Percentiles rank a stretch among this genome's conserved stretches.
phyloP scores from a whole-genome alignment of 1,140 invertebrate species.

The Caenorhabditis tropicalis region DNA sequence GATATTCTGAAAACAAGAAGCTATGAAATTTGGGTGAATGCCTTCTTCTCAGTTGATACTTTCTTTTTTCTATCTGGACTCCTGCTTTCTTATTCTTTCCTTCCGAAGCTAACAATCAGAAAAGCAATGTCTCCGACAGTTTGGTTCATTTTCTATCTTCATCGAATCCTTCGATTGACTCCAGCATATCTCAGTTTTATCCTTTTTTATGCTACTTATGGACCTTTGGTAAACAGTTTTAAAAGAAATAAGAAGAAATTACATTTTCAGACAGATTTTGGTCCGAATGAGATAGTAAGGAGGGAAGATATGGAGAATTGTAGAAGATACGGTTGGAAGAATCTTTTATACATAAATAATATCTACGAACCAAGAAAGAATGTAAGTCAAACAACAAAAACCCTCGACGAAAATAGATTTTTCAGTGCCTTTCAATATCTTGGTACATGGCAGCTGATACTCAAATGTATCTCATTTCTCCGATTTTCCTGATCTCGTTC shows the following conservation, averaged over 20 bases:
- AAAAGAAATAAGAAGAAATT: background rate
- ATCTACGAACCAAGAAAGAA: constrained; percentile 14
- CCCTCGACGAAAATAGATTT: too few species aligned
- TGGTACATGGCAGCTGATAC: constrained; percentile 41
- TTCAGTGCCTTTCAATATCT: background rate
- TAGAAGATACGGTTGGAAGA: constrained; percentile 51
- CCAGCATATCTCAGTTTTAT: background rate
- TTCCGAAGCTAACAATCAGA: background rate
- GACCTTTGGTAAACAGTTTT: background rate
- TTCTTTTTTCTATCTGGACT: constrained; percentile 54
- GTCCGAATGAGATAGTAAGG: background rate
- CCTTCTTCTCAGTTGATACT: constrained; percentile 53
- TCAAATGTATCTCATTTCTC: constrained; percentile 39
- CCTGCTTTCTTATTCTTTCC: constrained; percentile 45
- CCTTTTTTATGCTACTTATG: background rate
- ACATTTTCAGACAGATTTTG: background rate
- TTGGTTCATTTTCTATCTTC: background rate
- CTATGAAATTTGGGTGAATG: background rate
- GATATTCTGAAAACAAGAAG: constrained; percentile 5
- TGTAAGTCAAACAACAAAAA: background rate
- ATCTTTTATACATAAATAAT: constrained; percentile 52
- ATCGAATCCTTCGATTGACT: constrained; percentile 60
- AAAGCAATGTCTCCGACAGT: background rate
- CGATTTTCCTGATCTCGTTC: constrained; percentile 27
- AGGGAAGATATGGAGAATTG: constrained; percentile 8